Evolutionary conservation across 2,797 vertebrate species (phyloP), one percentile per base, ranked within the genome.

Genomic region (Yasuhikotakia modesta): DNA sequence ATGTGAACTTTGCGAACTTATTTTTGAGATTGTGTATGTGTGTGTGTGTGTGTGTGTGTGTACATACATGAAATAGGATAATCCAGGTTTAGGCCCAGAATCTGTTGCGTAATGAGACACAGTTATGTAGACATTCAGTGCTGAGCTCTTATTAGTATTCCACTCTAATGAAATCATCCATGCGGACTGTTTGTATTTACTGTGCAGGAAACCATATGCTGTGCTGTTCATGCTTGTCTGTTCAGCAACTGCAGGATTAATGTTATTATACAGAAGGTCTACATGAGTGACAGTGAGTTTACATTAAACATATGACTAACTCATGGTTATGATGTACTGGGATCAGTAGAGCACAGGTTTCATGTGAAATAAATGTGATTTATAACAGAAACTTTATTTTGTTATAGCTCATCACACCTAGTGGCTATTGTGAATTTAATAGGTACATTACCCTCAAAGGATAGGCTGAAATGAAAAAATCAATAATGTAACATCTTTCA

Each of bases 91-190:
- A 39, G 21, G 24, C 19, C 7, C 35, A 50, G 55, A 77, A 52
- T 61, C 19, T 39, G n/a, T 77, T 77, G 43, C 2, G 2, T 76
- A 76, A 35, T 39, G n/a, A 67, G 39, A 39, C n/a, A 61, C 43
- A 50, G 43, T 60, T 27, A 22, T 19, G 10, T 8, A 39, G 35
- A 39, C 35, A 39, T 30, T 60, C 43, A 17, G 10, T 35, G n/a
- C 39, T 32, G 35, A 66, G 64, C n/a, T 27, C 21, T n/a, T 76
- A 50, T 77, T 61, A 60, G 30, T 70, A 39, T 70, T 77, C 55
- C 55, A 77, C 61, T 61, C 8, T 13, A 76, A 69, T 69, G 65
- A 69, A 52, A 35, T 61, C 55, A 77, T 58, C n/a, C 65, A 58
- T 22, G 2, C 55, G 48, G 55, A 22, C 55, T 43, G 11, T 48